A percentile compares a stretch with the other conserved stretches of the same genome.
phyloP scores from a whole-genome alignment of 2,113 vertebrate genomes.

The Notiomystis cincta region DNA sequence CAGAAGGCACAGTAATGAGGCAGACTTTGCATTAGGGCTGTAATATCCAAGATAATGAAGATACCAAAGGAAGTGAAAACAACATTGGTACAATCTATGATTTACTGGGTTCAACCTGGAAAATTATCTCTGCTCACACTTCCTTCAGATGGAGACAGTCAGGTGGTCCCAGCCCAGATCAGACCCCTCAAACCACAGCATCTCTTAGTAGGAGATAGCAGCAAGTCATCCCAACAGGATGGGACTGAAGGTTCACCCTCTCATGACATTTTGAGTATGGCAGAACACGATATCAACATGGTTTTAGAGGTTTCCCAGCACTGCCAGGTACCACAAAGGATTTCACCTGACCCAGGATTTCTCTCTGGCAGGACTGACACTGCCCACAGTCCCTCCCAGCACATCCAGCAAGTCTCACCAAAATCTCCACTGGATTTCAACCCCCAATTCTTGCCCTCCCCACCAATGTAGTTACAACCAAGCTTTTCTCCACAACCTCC shows the following conservation, averaged over 20 bases:
- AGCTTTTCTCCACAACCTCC: neutral
- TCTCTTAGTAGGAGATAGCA: accelerated
- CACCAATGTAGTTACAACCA: accelerated
- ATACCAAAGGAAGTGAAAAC: neutral
- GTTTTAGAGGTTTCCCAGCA: neutral
- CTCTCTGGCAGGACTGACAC: neutral
- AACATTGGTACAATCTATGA: neutral
- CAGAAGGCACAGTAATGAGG: neutral
- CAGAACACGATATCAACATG: neutral
- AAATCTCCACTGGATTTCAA: neutral
- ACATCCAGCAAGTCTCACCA: neutral
- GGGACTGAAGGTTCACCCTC: neutral
- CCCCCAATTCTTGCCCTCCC: neutral
- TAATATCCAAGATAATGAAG: neutral
- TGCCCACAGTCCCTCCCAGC: neutral
- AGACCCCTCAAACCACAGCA: neutral
- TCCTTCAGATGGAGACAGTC: no score
- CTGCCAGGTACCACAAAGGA: neutral
- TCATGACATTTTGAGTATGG: accelerated
- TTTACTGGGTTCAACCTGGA: neutral
- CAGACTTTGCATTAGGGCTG: neutral
- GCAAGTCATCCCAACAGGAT: neutral
- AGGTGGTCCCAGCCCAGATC: neutral
- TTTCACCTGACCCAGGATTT: neutral
- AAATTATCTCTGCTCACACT: neutral